Evolutionary conservation across 1,140 invertebrate genomes (phyloP), one percentile per base, ranked within the genome.

Genomic region (Philotrypesis tridentata): DNA sequence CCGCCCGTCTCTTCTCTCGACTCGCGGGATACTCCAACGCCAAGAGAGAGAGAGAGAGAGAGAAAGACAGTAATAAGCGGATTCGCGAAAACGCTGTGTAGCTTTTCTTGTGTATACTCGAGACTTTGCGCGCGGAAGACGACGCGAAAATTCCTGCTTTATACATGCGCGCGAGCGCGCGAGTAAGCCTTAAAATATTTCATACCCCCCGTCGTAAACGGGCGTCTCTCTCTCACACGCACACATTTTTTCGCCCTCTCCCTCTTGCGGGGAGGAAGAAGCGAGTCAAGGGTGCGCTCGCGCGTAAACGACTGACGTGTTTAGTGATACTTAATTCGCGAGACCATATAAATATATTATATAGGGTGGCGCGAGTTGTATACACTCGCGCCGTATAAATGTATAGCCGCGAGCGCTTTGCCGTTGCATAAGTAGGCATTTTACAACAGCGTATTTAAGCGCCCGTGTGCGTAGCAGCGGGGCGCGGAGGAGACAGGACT

Each of bases 261-360:
- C 21, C 6, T n/a, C 48, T 5, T n/a, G 17, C 17, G 48, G 7
- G 43, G 5, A 68, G 14, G 43, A 17, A 68, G 14, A 31, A 68
- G 67, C 31, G 31, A 68, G 67, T 68, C 67, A 31, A 68, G 67
- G 17, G 67, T 68, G 17, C 14, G 48, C 33, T 37, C 48, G 21
- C 21, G 6, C 48, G 48, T 55, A 55, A 55, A 55, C 48, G 17
- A 55, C 48, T 55, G 48, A 55, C 48, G 48, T 55, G 67, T 68
- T 68, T 68, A 33, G 67, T 14, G 25, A 68, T 68, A 33, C 67
- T 68, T 68, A 31, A 68, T 68, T 68, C 67, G 11, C 29, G 17
- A 68, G 67, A 55, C 67, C 29, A n/a, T 68, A 68, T 31, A 68
- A 68, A 68, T 68, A 9, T 68, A 31, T 65, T 65, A 65, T 29